These are phyloP conservation scores for Bolinopsis microptera DNA, from an alignment of 37 sponge, comb jelly and placozoan genomes.

Conservation along the genomic window DNA sequence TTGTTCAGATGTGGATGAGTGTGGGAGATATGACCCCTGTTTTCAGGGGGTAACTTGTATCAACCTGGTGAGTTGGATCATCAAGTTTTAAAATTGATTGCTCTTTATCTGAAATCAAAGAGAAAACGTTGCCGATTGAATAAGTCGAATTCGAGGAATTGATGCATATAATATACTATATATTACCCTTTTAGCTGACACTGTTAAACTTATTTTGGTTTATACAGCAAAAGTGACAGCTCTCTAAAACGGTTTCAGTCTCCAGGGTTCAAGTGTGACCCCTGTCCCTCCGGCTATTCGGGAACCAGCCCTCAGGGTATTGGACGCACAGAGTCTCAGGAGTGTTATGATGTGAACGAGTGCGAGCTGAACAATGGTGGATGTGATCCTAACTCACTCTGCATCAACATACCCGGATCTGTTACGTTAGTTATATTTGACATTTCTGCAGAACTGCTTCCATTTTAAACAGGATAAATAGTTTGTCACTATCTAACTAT, in stretches of 20 bases:
- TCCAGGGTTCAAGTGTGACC: conserved; percentile 77
- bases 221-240: too few species aligned
- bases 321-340: conserved; percentile 71
- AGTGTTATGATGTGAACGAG: conserved; percentile 85
- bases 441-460: too few species aligned
- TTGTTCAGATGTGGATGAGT: conserved; percentile 73
- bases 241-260: neutral
- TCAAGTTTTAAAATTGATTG: too few species aligned
- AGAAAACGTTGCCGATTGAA: too few species aligned
- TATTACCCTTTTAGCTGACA: too few species aligned
- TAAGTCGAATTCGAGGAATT: too few species aligned
- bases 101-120: too few species aligned
- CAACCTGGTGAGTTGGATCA: conserved; percentile 48
- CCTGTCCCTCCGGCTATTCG: conserved; percentile 84
- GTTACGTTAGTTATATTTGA: neutral
- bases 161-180: too few species aligned
- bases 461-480: neutral
- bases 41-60: conserved; percentile 67
- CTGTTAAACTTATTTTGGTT: too few species aligned
- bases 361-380: conserved; percentile 71
- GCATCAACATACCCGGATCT: conserved; percentile 71
- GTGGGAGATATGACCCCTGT: conserved; percentile 67
- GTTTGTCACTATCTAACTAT: neutral
- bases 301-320: conserved; percentile 69
- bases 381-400: conserved; percentile 72